Percentiles rank a stretch among this genome's conserved stretches.
These are phyloP conservation scores for Chymomyza procnemis DNA, from an alignment of 2,888 invertebrate genomes.

Conservation along the genomic window DNA sequence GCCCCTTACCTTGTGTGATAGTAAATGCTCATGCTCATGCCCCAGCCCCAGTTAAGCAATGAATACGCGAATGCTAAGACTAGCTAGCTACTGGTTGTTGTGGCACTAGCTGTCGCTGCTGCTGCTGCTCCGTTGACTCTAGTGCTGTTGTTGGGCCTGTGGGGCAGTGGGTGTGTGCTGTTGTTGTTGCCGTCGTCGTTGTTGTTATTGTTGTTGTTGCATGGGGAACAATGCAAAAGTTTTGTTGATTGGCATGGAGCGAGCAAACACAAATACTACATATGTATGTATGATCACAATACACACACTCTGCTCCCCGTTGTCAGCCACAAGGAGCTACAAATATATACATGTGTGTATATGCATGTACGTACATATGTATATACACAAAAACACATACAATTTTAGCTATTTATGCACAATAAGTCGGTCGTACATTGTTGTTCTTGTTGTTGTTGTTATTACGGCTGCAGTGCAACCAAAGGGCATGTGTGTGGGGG, in stretches of 20 bases:
- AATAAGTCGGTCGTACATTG: background rate
- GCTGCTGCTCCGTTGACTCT: conserved; percentile 20
- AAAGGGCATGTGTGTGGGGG: conserved; percentile 1
- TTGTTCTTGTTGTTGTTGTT: background rate
- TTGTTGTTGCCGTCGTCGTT: background rate
- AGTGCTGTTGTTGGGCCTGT: conserved; percentile 23
- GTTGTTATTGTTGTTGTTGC: conserved; percentile 21
- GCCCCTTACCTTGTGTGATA: conserved; percentile 45
- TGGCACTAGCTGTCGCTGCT: conserved; percentile 4
- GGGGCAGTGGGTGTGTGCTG: conserved; percentile 43
- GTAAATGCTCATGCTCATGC: background rate
- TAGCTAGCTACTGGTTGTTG: conserved; percentile 14
- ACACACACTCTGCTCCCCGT: conserved; percentile 21
- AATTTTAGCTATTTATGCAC: conserved; percentile 9
- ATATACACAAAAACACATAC: background rate
- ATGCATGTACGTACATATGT: background rate
- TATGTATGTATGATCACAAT: conserved; percentile 26
- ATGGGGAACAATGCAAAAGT: conserved; percentile 50
- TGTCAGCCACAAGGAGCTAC: background rate
- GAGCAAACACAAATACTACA: conserved; percentile 20
- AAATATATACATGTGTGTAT: conserved; percentile 1
- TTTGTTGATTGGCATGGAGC: conserved; percentile 52
- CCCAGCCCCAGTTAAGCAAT: conserved; percentile 10
- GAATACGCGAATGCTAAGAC: conserved; percentile 14
- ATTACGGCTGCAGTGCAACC: background rate